Evolutionary conservation across 2,797 vertebrate genomes (phyloP), one percentile per base, ranked within the genome.

Genomic region (Notolabrus celidotus): DNA sequence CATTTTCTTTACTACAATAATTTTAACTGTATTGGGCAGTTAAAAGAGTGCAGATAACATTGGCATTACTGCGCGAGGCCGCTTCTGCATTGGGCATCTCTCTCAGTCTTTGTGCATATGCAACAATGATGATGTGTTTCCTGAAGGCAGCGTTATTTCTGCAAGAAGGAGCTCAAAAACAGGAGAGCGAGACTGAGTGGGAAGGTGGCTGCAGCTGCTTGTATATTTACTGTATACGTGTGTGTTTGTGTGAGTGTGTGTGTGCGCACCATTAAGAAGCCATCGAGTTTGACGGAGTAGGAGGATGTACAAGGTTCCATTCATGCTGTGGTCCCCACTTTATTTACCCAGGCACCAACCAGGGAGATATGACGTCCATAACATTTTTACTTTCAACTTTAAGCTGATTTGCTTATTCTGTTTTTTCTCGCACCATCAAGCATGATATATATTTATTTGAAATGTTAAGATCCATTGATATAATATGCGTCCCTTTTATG

Each of bases 281-380:
- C 86, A 86, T 84, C 71, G 49, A 78, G 85, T 74, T 74, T 82
- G 71, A 83, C 43, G 62, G 71, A 78, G 83, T 73, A 64, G 64
- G 68, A 79, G 80, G 79, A 87, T 85, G 80, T 36, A 91, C 86
- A 90, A 91, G 80, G 85, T 88, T 50, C 74, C 88, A 88, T 92
- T 92, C 88, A 92, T 88, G 23, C 67, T 66, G 82, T 29, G 67
- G 80, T 83, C 82, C 85, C 82, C 72, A 42, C 67, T 52, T 34
- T 86, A 70, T 90, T 89, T 90, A 84, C 84, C 66, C 66, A 86
- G 67, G 75, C 66, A 75, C 61, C 79, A 73, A 79, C 67, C 70
- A 53, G 62, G 77, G 55, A 87, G 83, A 90, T 86, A 81, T 84
- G 84, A 86, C 71, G 81, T 86, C 75, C 51, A 6, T 55, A 83